phyloP scores from a whole-genome alignment of 2,888 invertebrate genomes.

The Alcis repandata region DNA sequence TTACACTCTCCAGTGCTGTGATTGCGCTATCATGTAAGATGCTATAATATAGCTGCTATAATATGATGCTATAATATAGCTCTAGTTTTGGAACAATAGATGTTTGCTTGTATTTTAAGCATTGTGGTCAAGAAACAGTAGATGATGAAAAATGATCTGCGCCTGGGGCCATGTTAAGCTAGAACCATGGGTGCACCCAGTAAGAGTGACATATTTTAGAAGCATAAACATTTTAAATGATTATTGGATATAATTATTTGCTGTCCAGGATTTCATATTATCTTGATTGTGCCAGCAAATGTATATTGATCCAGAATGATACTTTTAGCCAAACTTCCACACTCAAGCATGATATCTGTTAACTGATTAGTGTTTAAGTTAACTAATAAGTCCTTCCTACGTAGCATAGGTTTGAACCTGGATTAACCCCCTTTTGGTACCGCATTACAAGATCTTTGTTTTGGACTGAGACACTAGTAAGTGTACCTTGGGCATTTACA shows the following conservation, averaged over 20 bases:
- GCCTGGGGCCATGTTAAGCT: too few species aligned
- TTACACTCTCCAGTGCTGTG: slow-evolving; percentile 88
- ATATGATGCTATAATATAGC: slow-evolving; percentile 25
- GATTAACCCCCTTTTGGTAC: too few species aligned
- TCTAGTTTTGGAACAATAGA: slow-evolving; percentile 8
- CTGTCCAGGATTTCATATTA: too few species aligned
- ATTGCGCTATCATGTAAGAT: slow-evolving; percentile 84
- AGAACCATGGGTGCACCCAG: too few species aligned
- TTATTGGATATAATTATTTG: too few species aligned
- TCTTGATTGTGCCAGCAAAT: slow-evolving; percentile 7
- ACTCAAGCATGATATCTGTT: slow-evolving; percentile 11
- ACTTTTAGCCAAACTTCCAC: slow-evolving; percentile 19
- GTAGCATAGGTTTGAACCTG: background rate
- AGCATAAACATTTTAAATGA: too few species aligned
- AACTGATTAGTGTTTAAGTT: slow-evolving; percentile 16
- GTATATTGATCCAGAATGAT: background rate
- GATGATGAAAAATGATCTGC: too few species aligned
- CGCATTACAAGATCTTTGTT: too few species aligned
- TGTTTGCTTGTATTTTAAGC: slow-evolving; percentile 13
- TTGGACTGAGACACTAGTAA: too few species aligned
- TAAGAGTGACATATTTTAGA: too few species aligned
- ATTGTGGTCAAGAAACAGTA: too few species aligned
- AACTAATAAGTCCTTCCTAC: slow-evolving; percentile 4
- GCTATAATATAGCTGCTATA: slow-evolving; percentile 10
- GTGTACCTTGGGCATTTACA: too few species aligned